phyloP scores from a whole-genome alignment of 1,140 invertebrate genomes.

The Apis dorsata region DNA sequence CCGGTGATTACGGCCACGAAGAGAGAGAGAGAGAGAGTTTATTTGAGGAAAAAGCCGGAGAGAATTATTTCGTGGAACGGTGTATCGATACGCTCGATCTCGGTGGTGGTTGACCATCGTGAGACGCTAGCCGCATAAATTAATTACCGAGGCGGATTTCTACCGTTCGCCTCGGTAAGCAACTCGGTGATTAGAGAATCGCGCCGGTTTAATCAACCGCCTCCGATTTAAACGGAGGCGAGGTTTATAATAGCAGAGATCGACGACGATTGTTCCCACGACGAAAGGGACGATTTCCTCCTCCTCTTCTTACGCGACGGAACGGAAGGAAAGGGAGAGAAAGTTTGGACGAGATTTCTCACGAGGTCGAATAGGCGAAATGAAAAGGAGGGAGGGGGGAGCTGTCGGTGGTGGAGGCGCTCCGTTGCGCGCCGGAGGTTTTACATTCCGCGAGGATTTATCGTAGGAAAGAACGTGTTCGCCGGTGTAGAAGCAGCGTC shows the following conservation, averaged over 20 bases:
- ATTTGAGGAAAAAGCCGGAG: conserved; percentile 5
- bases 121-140: conserved; percentile 47
- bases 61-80: conserved; percentile 24
- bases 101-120: conserved; percentile 8
- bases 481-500: conserved; percentile 72
- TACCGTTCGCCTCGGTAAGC: conserved; percentile 5
- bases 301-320: neutral
- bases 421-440: conserved; percentile 56
- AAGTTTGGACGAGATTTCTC: neutral
- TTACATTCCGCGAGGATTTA: conserved; percentile 74
- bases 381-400: neutral
- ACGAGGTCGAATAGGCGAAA: conserved; percentile 11
- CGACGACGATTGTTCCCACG: neutral
- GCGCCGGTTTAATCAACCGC: conserved; percentile 28
- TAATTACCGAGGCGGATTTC: conserved; percentile 54
- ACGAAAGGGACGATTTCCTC: neutral
- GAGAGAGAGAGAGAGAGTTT: neutral
- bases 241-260: neutral
- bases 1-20: neutral
- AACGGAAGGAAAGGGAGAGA: neutral
- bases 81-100: conserved; percentile 22
- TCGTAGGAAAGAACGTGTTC: conserved; percentile 75
- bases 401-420: conserved; percentile 8
- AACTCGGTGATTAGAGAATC: conserved; percentile 35
- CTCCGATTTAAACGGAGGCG: neutral